Percentiles rank a stretch among this genome's conserved stretches.
These are phyloP conservation scores for Lycodopsis pacificus DNA, from an alignment of 2,797 vertebrate genomes.

Conservation along the genomic window DNA sequence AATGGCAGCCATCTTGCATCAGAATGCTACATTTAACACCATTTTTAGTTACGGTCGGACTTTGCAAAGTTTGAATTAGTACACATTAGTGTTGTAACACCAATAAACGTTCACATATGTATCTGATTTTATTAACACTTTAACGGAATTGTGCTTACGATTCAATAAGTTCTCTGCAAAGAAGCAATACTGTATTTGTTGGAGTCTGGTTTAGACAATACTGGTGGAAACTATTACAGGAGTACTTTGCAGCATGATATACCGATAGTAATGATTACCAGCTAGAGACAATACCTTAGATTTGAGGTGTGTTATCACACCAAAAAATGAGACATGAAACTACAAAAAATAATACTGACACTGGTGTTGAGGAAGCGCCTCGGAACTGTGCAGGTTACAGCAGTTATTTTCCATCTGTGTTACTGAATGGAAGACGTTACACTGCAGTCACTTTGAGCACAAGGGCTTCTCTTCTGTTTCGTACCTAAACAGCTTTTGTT, in stretches of 20 bases:
- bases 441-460: slow-evolving; percentile 17
- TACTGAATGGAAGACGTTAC: slow-evolving; percentile 39
- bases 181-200: slow-evolving; percentile 32
- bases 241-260: slow-evolving; percentile 29
- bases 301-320: slow-evolving; percentile 48
- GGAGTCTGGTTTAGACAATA: slow-evolving; percentile 27
- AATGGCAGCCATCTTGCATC: slow-evolving; percentile 34
- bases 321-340: slow-evolving; percentile 28
- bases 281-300: slow-evolving; percentile 26
- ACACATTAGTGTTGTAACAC: neutral
- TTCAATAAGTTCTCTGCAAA: slow-evolving; percentile 26
- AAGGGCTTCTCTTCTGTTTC: slow-evolving; percentile 32
- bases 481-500: slow-evolving; percentile 16
- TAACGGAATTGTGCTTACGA: slow-evolving; percentile 56
- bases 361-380: slow-evolving; percentile 29
- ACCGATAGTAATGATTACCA: slow-evolving; percentile 34
- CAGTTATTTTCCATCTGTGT: slow-evolving; percentile 17
- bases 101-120: slow-evolving; percentile 23
- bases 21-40: slow-evolving; percentile 30
- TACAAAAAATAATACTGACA: slow-evolving; percentile 68
- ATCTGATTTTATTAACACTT: slow-evolving; percentile 67
- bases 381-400: slow-evolving; percentile 31
- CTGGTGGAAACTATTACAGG: slow-evolving; percentile 37
- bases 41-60: neutral
- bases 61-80: neutral